phyloP scores from a whole-genome alignment of 2,113 vertebrate genomes.

The Sinocyclocheilus anophthalmus region DNA sequence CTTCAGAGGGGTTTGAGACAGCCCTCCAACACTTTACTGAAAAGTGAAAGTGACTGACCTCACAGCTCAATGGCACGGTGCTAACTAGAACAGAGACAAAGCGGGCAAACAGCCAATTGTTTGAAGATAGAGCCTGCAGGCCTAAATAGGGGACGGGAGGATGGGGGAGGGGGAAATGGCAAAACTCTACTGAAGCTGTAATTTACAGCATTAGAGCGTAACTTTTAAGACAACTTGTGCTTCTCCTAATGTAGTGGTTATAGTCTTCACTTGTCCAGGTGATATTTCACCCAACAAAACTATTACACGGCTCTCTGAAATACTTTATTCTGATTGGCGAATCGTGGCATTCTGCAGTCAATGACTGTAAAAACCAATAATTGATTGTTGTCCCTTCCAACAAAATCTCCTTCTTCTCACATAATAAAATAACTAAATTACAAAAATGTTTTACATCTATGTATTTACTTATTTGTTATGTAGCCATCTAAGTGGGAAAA shows the following conservation, averaged over 20 bases:
- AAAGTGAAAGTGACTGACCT: constrained; percentile 80
- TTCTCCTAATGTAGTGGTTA: not conserved
- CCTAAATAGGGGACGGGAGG: constrained; percentile 64
- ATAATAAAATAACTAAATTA: no score
- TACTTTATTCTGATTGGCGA: not conserved
- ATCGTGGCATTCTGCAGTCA: not conserved
- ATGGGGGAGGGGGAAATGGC: constrained; percentile 61
- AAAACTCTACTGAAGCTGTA: constrained; percentile 67
- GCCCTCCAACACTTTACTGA: constrained; percentile 82
- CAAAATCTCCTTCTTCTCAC: no score
- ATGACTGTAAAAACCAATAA: not conserved
- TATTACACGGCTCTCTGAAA: not conserved
- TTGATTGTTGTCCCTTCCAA: no score
- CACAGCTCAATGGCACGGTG: constrained; percentile 83
- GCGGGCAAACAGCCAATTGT: constrained; percentile 80
- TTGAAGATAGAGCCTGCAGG: constrained; percentile 71
- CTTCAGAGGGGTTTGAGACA: constrained; percentile 80
- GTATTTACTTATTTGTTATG: not conserved
- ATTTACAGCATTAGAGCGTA: constrained; percentile 47
- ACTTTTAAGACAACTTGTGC: not conserved
- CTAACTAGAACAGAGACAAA: constrained; percentile 81
- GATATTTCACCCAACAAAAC: not conserved
- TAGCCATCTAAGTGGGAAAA: not conserved
- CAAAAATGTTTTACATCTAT: not conserved
- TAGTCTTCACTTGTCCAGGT: not conserved